Base-by-base conservation (phyloP, 2,888 invertebrate genomes). In the Amphipoea oculea region DNA sequence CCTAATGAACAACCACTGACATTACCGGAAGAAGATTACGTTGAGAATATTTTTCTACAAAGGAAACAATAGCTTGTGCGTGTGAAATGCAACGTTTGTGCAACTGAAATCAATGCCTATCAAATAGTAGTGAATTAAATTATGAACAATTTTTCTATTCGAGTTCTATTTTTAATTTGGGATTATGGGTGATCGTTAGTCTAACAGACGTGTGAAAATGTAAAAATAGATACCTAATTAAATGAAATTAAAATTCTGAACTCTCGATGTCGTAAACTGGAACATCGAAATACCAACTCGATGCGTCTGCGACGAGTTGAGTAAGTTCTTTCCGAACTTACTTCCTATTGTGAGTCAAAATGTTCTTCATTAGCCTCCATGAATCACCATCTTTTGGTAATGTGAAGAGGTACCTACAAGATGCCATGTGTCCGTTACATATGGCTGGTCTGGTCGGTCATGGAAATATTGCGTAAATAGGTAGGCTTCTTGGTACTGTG, bases 341-440 rank as follows among this genome's bases (percentile, higher is more conserved):
- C 80, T 87, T 88, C 89, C 89, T 88, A 80, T 85, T 88, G 81
- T 88, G 88, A 88, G 76, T 88, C 89, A 88, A 88, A 81, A 78
- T 66, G 68, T 51, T 77, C 63, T 42, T 77, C 78, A 76, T 81
- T 80, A 74, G 62, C 36, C 66, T 68, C 36, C n/a, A 78, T 87
- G 86, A 88, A 29, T 88, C 88, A 88, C 36, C 51, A 12, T 48
- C 12, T 77, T 81, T 84, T 81, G 63, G 70, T 81, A 42, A 75
- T 63, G 60, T 57, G 12, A 54, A 51, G 42, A 72, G 45, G 77
- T 65, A 36, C 3, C 3, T 36, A 54, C 36, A 51, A 75, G 42
- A 71, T 67, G 67, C 42, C 69, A 73, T 76, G 48, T 78, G 83
- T 77, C 42, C 0, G 40, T 42, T 65, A 76, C n/a, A 57, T 60